Percentiles rank a stretch among this genome's conserved stretches.
Evolutionary conservation across 2,113 vertebrate species (phyloP).

Genomic region (Podilymbus podiceps): DNA sequence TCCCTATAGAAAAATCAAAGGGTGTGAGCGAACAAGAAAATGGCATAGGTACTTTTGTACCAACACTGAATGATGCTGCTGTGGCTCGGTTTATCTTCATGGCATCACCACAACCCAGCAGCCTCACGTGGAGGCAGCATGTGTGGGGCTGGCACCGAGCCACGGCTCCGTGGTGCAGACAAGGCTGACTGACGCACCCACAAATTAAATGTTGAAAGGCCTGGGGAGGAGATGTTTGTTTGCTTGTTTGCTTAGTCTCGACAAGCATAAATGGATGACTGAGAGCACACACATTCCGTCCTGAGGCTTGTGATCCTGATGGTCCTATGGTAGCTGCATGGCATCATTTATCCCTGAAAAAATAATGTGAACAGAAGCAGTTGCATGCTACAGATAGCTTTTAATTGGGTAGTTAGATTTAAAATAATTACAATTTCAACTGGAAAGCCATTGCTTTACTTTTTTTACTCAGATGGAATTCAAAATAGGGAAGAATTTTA

Average conservation of each 20-base stretch:
- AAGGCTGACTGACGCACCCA: neutral
- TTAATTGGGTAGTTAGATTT: neutral
- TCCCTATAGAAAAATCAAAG: neutral
- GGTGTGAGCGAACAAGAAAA: neutral
- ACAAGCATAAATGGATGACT: neutral
- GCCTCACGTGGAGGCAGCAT: neutral
- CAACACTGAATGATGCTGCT: neutral
- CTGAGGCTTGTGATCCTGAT: neutral
- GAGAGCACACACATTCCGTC: neutral
- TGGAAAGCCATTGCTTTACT: neutral
- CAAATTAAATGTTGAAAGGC: neutral
- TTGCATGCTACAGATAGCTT: neutral
- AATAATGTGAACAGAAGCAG: neutral
- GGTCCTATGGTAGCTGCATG: neutral
- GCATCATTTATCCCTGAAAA: neutral
- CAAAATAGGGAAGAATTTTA: neutral
- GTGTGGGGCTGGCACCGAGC: neutral
- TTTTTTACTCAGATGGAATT: neutral
- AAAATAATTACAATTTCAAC: neutral
- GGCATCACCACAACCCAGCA: neutral
- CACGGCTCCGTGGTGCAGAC: too few relatives aligned
- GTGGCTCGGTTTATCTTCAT: neutral
- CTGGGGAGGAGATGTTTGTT: neutral
- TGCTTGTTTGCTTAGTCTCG: neutral
- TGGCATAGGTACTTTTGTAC: neutral